Base-by-base conservation (phyloP, 2,888 invertebrate species). In the Cerceris rybyensis region DNA sequence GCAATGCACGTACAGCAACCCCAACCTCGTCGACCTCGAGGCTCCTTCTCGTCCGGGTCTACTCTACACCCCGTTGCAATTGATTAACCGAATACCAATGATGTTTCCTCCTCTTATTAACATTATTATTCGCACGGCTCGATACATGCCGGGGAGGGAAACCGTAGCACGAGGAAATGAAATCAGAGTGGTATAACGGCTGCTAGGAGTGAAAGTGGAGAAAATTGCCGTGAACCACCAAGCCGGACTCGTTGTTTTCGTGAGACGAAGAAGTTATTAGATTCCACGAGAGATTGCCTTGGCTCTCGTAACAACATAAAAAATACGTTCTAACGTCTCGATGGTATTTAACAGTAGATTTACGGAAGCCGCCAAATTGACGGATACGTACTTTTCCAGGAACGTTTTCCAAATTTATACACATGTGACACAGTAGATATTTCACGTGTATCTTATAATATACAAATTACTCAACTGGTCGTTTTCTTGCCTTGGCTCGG, bases 1-100 rank as follows among this genome's bases (percentile, higher is more conserved):
- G 92, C 92, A 91, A 90, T 90, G 87, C 87, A 87, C 86, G 88
- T 85, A 82, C 86, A 87, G 87, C 81, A 87, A 86, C 86, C 85
- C 87, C 86, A 75, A 81, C 78, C 82, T 72, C 81, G 75, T 52
- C 83, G 81, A 80, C 86, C 87, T 83, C 83, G 72, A 69, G 74
- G 82, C 80, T 82, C 75, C 85, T 78, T 73, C 28, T 28, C 82
- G 78, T 78, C 85, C 85, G 73, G 82, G 75, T 75, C 67, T 80
- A 28, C 54, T 70, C 74, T 66, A 39, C 66, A 46, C 69, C 64
- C 67, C 59, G 46, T 78, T 42, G 77, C 66, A 64, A 84, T 81
- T 84, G 82, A 84, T 82, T 82, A 84, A 84, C 83, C 81, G 74
- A 83, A 64, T 73, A 54, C 61, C 77, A 57, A 68, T 67, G 64